phyloP scores from a whole-genome alignment of 2,113 vertebrate genomes.

The Sigmodon hispidus region DNA sequence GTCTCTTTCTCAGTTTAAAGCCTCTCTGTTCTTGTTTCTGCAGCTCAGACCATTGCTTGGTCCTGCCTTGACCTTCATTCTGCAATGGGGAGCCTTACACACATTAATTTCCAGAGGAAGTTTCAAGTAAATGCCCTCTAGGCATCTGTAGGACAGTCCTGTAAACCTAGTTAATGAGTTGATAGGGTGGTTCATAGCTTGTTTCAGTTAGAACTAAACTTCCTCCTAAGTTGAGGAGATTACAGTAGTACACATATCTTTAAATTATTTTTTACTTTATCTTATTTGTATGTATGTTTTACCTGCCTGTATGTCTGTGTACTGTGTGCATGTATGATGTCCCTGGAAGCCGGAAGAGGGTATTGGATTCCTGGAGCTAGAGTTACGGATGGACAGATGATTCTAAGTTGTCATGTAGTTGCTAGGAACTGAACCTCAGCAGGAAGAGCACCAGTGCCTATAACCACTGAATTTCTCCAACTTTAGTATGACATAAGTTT shows the following conservation, averaged over 20 bases:
- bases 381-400: neutral
- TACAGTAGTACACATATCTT: neutral
- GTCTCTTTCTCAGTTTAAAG: neutral
- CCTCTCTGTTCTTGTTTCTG: neutral
- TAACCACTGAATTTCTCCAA: neutral
- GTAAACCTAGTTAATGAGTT: neutral
- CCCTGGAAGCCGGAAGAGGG: neutral
- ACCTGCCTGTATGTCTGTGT: neutral
- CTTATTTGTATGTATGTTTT: neutral
- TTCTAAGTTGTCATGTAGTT: neutral
- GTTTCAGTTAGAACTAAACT: neutral
- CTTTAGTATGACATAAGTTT: neutral
- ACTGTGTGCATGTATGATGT: neutral
- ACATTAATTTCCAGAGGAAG: neutral
- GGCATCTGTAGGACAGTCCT: neutral
- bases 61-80: neutral
- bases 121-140: neutral
- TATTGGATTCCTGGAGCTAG: neutral
- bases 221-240: neutral
- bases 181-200: neutral
- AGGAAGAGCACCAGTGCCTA: no score
- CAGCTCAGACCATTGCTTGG: neutral
- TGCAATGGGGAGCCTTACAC: neutral
- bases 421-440: neutral
- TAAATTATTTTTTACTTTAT: neutral